Evolutionary conservation across 2,888 invertebrate species (phyloP).

Genomic region (Melieria picta): DNA sequence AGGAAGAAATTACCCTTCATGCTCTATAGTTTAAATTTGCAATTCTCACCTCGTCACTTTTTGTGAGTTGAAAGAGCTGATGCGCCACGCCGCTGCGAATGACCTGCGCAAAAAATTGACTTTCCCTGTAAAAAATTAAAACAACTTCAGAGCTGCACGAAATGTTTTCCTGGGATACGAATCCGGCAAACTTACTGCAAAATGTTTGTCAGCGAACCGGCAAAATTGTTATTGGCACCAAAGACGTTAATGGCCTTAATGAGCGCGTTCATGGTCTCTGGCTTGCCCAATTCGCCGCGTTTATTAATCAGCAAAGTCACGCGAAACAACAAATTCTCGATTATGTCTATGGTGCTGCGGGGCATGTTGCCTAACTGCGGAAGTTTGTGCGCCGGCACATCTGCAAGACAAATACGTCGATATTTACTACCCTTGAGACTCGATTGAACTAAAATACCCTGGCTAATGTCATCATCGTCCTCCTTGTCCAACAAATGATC

Average conservation of each 20-base stretch:
- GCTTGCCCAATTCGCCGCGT: constrained; percentile 59
- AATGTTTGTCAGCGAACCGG: constrained; percentile 61
- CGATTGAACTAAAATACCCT: constrained; percentile 40
- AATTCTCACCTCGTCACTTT: constrained; percentile 55
- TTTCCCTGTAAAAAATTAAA: constrained; percentile 52
- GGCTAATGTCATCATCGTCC: constrained; percentile 59
- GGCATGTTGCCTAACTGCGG: constrained; percentile 48
- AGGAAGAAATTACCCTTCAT: not conserved
- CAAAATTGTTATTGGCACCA: constrained; percentile 60
- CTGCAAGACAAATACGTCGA: constrained; percentile 34
- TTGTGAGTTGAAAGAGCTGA: constrained; percentile 60
- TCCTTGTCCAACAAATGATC: constrained; percentile 62
- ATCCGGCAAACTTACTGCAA: constrained; percentile 54
- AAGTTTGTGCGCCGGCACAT: constrained; percentile 54
- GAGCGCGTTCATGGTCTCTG: constrained; percentile 60
- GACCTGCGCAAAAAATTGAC: constrained; percentile 64
- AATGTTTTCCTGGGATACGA: not conserved
- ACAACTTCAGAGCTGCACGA: not conserved
- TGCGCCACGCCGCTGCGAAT: constrained; percentile 62
- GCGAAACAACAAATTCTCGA: constrained; percentile 62
- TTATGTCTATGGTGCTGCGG: constrained; percentile 57
- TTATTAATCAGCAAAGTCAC: constrained; percentile 61
- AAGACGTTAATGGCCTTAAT: constrained; percentile 62
- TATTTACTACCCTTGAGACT: not conserved
- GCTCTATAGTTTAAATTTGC: not conserved